A percentile compares a stretch with the other conserved stretches of the same genome.
Evolutionary conservation across 2,888 invertebrate species (phyloP).

Genomic region (Trilocha varians): DNA sequence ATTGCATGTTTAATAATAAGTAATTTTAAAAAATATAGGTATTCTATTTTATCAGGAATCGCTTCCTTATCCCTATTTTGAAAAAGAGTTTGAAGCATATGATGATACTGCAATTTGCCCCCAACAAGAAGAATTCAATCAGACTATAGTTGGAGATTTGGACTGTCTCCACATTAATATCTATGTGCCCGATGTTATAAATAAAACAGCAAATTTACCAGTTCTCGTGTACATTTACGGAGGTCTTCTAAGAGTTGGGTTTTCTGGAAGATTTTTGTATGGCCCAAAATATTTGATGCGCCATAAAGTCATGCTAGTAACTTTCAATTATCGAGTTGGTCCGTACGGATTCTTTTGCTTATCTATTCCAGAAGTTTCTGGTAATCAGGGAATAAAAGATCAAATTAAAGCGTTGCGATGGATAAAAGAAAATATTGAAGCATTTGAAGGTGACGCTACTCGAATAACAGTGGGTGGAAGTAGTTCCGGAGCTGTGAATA

Average conservation of each 20-base stretch:
- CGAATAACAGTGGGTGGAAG: slow-evolving; percentile 25
- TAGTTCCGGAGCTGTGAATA: slow-evolving; percentile 19
- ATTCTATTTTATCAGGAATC: slow-evolving; percentile 2
- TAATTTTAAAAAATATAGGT: neutral
- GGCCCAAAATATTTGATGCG: slow-evolving; percentile 22
- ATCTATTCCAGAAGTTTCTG: slow-evolving; percentile 17
- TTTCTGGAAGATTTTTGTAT: slow-evolving; percentile 15
- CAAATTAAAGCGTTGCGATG: slow-evolving; percentile 26
- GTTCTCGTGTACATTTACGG: slow-evolving; percentile 6
- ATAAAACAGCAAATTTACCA: slow-evolving; percentile 1
- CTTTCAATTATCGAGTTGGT: slow-evolving; percentile 19
- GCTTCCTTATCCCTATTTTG: slow-evolving; percentile 14
- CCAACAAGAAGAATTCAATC: slow-evolving; percentile 25
- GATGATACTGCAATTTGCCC: slow-evolving; percentile 16
- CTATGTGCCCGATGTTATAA: slow-evolving; percentile 4
- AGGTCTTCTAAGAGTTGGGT: slow-evolving; percentile 12
- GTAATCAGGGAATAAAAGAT: slow-evolving; percentile 29
- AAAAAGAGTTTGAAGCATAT: slow-evolving; percentile 16
- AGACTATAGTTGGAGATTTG: slow-evolving; percentile 33
- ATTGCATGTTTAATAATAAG: neutral
- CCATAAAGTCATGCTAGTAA: slow-evolving; percentile 21
- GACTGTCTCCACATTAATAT: slow-evolving; percentile 54
- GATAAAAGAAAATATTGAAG: slow-evolving; percentile 25
- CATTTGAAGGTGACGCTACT: slow-evolving; percentile 26
- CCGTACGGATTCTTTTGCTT: slow-evolving; percentile 21